Evolutionary conservation across 2,113 vertebrate species (phyloP).

Genomic region (Brachirus orientalis): DNA sequence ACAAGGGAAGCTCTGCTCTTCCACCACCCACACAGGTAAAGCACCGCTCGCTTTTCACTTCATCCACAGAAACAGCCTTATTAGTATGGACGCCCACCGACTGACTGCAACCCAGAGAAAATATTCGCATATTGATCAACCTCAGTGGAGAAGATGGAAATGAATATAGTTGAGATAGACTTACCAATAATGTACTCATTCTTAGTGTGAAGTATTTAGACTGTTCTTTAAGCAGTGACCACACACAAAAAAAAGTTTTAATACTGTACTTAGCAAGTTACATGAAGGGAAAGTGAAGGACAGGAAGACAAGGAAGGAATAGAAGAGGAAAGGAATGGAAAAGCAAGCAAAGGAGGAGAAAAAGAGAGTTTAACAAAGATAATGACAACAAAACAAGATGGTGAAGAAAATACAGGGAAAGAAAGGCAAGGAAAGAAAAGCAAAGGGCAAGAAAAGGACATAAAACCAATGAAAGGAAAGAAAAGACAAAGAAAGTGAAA

Average conservation of each 20-base stretch:
- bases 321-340: too few relatives aligned
- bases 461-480: too few relatives aligned
- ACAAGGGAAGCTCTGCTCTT: constrained; percentile 13
- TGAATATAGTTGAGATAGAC: constrained; percentile 30
- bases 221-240: constrained; percentile 21
- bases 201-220: constrained; percentile 37
- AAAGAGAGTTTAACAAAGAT: too few relatives aligned
- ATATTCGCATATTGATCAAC: constrained; percentile 51
- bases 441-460: too few relatives aligned
- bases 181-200: constrained; percentile 46
- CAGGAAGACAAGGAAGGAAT: too few relatives aligned
- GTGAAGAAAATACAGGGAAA: too few relatives aligned
- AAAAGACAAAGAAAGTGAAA: too few relatives aligned
- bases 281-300: too few relatives aligned
- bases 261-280: too few relatives aligned
- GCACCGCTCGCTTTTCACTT: constrained; percentile 36
- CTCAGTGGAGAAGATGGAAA: constrained; percentile 51
- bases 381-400: too few relatives aligned
- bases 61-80: constrained; percentile 28
- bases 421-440: too few relatives aligned
- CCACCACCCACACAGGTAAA: constrained; percentile 48
- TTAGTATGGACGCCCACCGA: constrained; percentile 64
- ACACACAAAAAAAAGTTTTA: neutral
- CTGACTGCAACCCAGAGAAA: constrained; percentile 43
- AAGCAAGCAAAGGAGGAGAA: too few relatives aligned